Conservation (phyloP, 2,113 vertebrate genomes). For the Steatornis caripensis region DNA sequence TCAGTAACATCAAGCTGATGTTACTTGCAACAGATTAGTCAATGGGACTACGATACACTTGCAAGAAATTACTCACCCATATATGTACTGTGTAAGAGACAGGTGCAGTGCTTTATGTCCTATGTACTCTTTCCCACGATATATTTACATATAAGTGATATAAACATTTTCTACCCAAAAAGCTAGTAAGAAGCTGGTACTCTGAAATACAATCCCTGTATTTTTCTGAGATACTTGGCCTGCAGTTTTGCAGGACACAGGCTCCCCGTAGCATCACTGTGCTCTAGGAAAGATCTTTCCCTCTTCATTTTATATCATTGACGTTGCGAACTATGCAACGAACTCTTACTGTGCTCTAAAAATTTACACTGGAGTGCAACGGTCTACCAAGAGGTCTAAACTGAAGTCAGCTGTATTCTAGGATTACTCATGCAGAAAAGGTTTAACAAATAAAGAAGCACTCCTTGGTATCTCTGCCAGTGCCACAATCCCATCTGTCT, state of each 20-base stretch:
- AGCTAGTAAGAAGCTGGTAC: background rate
- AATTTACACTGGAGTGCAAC: background rate
- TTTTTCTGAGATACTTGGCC: background rate
- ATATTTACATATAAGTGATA: background rate
- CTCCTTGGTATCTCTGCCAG: background rate
- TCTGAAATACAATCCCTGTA: background rate
- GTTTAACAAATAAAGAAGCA: background rate
- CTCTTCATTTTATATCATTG: background rate
- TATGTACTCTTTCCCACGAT: background rate
- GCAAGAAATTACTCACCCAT: background rate
- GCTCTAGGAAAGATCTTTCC: background rate
- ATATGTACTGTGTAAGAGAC: background rate
- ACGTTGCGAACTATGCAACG: background rate
- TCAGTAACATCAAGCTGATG: background rate
- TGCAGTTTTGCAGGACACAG: background rate
- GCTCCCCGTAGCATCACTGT: background rate
- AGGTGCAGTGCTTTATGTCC: background rate
- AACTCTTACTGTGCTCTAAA: background rate
- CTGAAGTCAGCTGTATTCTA: background rate
- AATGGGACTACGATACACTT: background rate
- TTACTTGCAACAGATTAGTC: background rate
- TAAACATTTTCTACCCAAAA: background rate
- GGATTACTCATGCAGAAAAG: background rate
- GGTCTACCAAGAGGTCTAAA: background rate
- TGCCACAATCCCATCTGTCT: background rate